Evolutionary conservation across 2,888 invertebrate genomes (phyloP).

Genomic region (Polydrusus tereticollis): DNA sequence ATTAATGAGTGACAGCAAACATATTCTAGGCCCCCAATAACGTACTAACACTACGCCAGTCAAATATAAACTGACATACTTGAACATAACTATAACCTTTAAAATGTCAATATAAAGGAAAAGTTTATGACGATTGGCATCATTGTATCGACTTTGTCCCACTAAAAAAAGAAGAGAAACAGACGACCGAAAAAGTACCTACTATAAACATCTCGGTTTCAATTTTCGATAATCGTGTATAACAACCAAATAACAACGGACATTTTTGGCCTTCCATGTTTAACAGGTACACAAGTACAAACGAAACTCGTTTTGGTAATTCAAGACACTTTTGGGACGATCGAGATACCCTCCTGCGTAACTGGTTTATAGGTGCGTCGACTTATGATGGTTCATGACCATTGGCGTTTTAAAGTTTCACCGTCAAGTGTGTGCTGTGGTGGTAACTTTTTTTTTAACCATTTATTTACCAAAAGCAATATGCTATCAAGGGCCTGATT

Average conservation of each 20-base stretch:
- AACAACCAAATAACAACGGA: not conserved
- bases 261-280: constrained; percentile 4
- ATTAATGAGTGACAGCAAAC: too few relatives aligned
- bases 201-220: not conserved
- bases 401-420: not conserved
- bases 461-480: too few relatives aligned
- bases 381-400: not conserved
- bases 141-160: not conserved
- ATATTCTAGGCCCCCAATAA: too few relatives aligned
- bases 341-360: not conserved
- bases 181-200: not conserved
- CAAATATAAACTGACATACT: too few relatives aligned
- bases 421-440: not conserved
- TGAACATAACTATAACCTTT: too few relatives aligned
- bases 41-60: too few relatives aligned
- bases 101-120: too few relatives aligned
- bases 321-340: not conserved
- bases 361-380: not conserved
- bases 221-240: constrained; percentile 8
- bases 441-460: too few relatives aligned
- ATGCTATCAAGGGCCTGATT: too few relatives aligned
- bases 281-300: constrained; percentile 12
- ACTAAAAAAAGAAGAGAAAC: not conserved
- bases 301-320: constrained; percentile 15
- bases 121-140: not conserved